Evolutionary conservation across 2,797 vertebrate genomes (phyloP).

Genomic region (Numenius phaeopus): DNA sequence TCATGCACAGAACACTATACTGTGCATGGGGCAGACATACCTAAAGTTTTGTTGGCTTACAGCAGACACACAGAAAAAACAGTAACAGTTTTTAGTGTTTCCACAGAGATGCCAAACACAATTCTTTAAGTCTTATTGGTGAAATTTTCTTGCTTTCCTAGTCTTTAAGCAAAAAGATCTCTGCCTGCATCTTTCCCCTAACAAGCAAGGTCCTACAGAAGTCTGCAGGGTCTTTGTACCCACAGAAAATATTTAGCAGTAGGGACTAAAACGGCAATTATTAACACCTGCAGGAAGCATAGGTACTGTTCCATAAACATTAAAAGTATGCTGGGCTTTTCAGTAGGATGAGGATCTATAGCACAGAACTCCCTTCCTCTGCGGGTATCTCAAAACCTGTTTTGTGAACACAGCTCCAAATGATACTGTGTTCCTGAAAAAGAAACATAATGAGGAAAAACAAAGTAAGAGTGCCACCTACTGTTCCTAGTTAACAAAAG

Average conservation of each 20-base stretch:
- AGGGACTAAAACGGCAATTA: background rate
- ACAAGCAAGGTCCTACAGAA: background rate
- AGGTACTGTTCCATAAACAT: background rate
- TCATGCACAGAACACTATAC: background rate
- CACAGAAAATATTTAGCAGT: background rate
- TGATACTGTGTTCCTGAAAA: background rate
- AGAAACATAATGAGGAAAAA: background rate
- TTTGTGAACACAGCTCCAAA: background rate
- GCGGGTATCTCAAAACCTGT: background rate
- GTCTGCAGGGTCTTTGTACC: background rate
- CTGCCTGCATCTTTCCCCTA: background rate
- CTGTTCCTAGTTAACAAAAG: background rate
- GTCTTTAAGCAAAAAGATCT: background rate
- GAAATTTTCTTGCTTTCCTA: background rate
- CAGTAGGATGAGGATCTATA: background rate
- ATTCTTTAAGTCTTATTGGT: background rate
- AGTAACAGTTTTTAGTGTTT: background rate
- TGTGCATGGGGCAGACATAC: background rate
- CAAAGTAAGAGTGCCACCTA: slow-evolving; percentile 36
- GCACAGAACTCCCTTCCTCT: background rate
- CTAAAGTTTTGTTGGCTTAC: background rate
- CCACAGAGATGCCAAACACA: background rate
- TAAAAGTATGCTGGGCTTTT: background rate
- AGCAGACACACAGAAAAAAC: background rate
- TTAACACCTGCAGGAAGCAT: background rate